A percentile compares a stretch with the other conserved stretches of the same genome.
These are phyloP conservation scores for Menidia menidia DNA, from an alignment of 2,797 vertebrate species.

Conservation along the genomic window DNA sequence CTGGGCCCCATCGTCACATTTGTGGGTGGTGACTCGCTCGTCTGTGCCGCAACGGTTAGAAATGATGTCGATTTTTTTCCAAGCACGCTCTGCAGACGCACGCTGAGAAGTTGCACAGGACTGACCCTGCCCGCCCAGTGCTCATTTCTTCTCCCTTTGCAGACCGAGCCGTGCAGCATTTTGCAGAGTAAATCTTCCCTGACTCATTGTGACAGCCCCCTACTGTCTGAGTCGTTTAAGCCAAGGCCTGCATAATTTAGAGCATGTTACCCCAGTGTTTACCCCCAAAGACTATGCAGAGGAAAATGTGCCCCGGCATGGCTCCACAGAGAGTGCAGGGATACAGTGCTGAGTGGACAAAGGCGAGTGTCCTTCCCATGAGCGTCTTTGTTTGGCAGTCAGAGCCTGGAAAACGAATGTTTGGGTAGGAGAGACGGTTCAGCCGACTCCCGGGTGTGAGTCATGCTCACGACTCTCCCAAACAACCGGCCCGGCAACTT, in stretches of 20 bases:
- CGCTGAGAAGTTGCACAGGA: constrained; percentile 19
- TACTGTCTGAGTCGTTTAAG: constrained; percentile 54
- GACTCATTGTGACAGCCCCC: constrained; percentile 53
- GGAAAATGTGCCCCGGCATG: constrained; percentile 48
- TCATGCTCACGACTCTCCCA: constrained; percentile 41
- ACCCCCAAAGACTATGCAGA: constrained; percentile 59
- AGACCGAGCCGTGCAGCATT: constrained; percentile 61
- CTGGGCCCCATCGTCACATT: constrained; percentile 5
- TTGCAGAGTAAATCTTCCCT: constrained; percentile 60
- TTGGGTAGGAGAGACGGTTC: constrained; percentile 66
- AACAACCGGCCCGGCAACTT: constrained; percentile 28
- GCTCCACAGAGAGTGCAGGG: constrained; percentile 50
- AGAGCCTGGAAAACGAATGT: constrained; percentile 66
- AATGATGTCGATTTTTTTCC: constrained; percentile 20
- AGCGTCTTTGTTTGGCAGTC: constrained; percentile 66
- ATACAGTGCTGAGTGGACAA: constrained; percentile 65
- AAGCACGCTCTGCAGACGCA: constrained; percentile 22
- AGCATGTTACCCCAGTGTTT: constrained; percentile 71
- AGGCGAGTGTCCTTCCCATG: constrained; percentile 61
- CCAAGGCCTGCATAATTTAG: constrained; percentile 70
- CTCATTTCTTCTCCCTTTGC: constrained; percentile 17
- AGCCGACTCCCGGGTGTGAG: constrained; percentile 67
- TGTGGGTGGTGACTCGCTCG: constrained; percentile 17
- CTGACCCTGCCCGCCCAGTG: constrained; percentile 29
- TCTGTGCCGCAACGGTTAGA: constrained; percentile 8